Evolutionary conservation across 2,888 invertebrate species (phyloP).

Genomic region (Baronia brevicornis): DNA sequence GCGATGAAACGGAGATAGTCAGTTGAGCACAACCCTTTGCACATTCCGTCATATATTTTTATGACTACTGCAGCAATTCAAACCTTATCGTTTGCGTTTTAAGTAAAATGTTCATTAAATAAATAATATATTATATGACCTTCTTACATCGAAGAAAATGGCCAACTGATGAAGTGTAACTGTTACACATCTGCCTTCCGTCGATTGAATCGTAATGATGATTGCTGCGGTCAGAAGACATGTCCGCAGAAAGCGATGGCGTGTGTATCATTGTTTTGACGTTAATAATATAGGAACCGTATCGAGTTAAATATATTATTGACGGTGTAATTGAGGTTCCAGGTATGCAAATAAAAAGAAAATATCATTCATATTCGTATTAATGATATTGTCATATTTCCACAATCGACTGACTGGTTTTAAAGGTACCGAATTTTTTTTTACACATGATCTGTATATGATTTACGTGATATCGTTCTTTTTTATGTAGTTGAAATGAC

Average conservation of each 20-base stretch:
- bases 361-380: constrained; percentile 28
- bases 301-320: constrained; percentile 46
- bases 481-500: too few species aligned
- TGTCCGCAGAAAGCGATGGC: constrained; percentile 44
- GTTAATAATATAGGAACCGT: constrained; percentile 54
- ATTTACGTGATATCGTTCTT: too few species aligned
- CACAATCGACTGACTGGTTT: too few species aligned
- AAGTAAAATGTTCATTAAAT: constrained; percentile 2
- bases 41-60: constrained; percentile 29
- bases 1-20: constrained; percentile 49
- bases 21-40: constrained; percentile 48
- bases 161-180: constrained; percentile 52
- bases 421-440: too few species aligned
- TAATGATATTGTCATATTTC: too few species aligned
- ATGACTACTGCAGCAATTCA: constrained; percentile 20
- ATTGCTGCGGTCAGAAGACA: constrained; percentile 55
- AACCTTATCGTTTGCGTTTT: constrained; percentile 14
- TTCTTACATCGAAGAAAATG: constrained; percentile 1
- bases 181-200: constrained; percentile 63
- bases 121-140: constrained; percentile 7
- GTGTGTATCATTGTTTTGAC: constrained; percentile 51
- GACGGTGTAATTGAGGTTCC: constrained; percentile 43
- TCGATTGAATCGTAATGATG: constrained; percentile 44
- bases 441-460: too few species aligned
- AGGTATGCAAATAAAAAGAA: constrained; percentile 27